These are phyloP conservation scores for Drosophila basisetae DNA, from an alignment of 2,888 invertebrate species.

Conservation along the genomic window DNA sequence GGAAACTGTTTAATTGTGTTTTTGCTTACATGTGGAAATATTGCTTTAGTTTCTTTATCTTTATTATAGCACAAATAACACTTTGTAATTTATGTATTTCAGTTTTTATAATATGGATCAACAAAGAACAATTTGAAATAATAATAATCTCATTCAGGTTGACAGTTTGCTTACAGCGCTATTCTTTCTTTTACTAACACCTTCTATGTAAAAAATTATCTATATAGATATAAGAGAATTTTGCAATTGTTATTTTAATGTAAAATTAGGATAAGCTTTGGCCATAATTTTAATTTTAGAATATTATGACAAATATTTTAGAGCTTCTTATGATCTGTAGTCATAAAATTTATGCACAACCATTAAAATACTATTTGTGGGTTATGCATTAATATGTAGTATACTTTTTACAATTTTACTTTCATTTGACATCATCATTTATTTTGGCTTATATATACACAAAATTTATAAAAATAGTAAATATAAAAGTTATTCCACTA, in stretches of 20 bases:
- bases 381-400: neutral
- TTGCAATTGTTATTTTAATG: neutral
- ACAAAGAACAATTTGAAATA: neutral
- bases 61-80: neutral
- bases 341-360: neutral
- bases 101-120: neutral
- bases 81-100: neutral
- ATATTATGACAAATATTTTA: constrained; percentile 12
- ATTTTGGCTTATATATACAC: neutral
- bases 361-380: neutral
- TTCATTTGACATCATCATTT: neutral
- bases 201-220: neutral
- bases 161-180: neutral
- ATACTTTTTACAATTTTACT: too few species aligned
- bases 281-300: constrained; percentile 16
- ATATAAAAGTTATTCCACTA: neutral
- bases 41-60: neutral
- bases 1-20: neutral
- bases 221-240: neutral
- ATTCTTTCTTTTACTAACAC: neutral
- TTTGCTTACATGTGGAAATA: neutral
- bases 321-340: neutral
- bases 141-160: neutral
- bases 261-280: neutral
- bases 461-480: neutral